Base-by-base conservation (phyloP, 1,140 invertebrate genomes). In the Hyposmocoma kahamanoa region DNA sequence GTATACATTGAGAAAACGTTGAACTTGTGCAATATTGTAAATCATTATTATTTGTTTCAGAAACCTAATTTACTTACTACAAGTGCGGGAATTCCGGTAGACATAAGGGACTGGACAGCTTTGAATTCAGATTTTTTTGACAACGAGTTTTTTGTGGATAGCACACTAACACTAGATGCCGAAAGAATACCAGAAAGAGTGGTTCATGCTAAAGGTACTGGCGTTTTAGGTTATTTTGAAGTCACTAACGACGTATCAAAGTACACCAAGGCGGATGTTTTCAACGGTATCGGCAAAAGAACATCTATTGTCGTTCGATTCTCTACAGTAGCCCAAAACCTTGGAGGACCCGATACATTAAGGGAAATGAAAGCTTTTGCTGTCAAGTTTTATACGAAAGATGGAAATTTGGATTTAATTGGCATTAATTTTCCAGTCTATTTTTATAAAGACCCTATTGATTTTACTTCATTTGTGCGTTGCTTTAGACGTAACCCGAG, bases 181-280 rank as follows among this genome's bases (percentile, higher is more conserved):
- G 97, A 98, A 80, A 88, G 97, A 38, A 98, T 98, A 62, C 96
- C 97, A 0, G 96, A 98, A 73, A 88, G 97, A 55, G 95, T 97
- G 0, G 96, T 97, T 0, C 95, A 97, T 76, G 96, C 96, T 0
- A 97, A 97, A 87, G 96, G 36, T 67, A 93, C 93, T 26, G 96
- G 95, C 44, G 96, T 96, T 2, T 96, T 96, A 86, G 97, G 97
- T 0, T 96, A 96, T 62, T 96, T 98, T 68, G 95, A 97, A 80
- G 92, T 96, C 2, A 98, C 96, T 0, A 92, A 97, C 63, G 95
- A 98, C 66, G 96, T 98, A 22, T 90, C 89, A 0, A 91, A 93
- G 50, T 97, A 96, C 67, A 90, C 84, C 42, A 96, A 95, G 51
- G 95, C 96, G 0, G 91, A 91, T 42, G 74, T 97, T 0, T 98